These are phyloP conservation scores for Hiodon alosoides DNA, from an alignment of 2,113 vertebrate species.

Conservation along the genomic window DNA sequence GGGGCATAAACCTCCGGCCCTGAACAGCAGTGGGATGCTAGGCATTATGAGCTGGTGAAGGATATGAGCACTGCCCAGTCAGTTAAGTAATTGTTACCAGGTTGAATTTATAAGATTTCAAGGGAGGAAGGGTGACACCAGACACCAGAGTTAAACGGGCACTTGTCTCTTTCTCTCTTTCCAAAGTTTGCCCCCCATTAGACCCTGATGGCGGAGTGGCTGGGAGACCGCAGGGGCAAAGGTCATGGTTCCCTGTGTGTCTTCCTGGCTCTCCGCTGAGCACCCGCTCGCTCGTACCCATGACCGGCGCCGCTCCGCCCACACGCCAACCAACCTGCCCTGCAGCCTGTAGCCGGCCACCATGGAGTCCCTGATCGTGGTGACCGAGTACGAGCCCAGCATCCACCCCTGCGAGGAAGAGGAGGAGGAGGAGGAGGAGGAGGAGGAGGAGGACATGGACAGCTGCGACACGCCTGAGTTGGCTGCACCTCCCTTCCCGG, in stretches of 20 bases:
- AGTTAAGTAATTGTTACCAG: too few species aligned
- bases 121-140: background rate
- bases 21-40: background rate
- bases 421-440: conserved; percentile 41
- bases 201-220: conserved; percentile 50
- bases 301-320: conserved; percentile 42
- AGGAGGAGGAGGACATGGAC: conserved; percentile 65
- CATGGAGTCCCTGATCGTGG: conserved; percentile 91
- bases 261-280: conserved; percentile 61
- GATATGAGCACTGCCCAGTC: too few species aligned
- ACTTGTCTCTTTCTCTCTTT: background rate
- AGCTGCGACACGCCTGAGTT: conserved; percentile 54
- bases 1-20: too few species aligned
- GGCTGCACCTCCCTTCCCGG: conserved; percentile 32
- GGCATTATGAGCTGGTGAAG: too few species aligned
- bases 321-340: conserved; percentile 44
- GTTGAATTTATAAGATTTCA: too few species aligned
- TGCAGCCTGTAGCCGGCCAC: conserved; percentile 48
- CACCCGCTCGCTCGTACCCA: conserved; percentile 49
- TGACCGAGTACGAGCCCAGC: conserved; percentile 76
- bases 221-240: conserved; percentile 43
- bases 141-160: background rate
- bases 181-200: conserved; percentile 8
- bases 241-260: conserved; percentile 77
- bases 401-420: conserved; percentile 44